A percentile compares a stretch with the other conserved stretches of the same genome.
These are phyloP conservation scores for Lepidostoma basale DNA, from an alignment of 1,140 invertebrate genomes.

Conservation along the genomic window DNA sequence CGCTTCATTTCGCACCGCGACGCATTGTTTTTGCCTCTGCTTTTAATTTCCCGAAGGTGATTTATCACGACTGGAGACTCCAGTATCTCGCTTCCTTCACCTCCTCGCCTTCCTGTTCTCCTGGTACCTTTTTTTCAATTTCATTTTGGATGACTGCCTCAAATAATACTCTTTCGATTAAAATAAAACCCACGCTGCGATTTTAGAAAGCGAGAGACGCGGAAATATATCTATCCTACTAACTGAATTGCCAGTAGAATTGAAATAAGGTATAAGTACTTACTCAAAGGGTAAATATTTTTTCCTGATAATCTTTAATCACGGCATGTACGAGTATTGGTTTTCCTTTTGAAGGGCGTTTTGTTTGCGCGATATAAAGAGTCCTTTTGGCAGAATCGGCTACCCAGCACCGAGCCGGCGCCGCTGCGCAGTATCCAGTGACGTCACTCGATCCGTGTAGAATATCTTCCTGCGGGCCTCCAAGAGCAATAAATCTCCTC, in stretches of 20 bases:
- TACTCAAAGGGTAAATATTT: too few species aligned
- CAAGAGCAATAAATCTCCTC: conserved; percentile 37
- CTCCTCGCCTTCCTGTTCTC: neutral
- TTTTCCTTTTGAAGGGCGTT: too few species aligned
- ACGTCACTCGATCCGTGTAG: conserved; percentile 33
- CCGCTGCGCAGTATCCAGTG: conserved; percentile 6
- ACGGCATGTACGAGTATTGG: too few species aligned
- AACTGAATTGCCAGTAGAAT: too few species aligned
- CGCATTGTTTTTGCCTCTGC: conserved; percentile 47
- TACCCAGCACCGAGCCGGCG: too few species aligned
- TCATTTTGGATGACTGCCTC: conserved; percentile 44
- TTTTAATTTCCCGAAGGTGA: conserved; percentile 48
- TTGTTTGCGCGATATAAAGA: too few species aligned
- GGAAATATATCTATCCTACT: neutral
- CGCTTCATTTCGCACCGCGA: conserved; percentile 46
- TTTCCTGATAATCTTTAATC: too few species aligned
- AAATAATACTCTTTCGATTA: conserved; percentile 39
- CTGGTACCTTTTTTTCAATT: conserved; percentile 42
- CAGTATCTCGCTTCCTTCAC: conserved; percentile 45
- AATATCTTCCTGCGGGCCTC: conserved; percentile 25
- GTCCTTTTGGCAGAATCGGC: too few species aligned
- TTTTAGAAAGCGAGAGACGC: neutral
- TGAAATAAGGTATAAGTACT: too few species aligned
- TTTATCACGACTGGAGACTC: conserved; percentile 46
- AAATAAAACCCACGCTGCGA: conserved; percentile 30